phyloP scores from a whole-genome alignment of 2,797 vertebrate species.

The Pangasius larnaudii region DNA sequence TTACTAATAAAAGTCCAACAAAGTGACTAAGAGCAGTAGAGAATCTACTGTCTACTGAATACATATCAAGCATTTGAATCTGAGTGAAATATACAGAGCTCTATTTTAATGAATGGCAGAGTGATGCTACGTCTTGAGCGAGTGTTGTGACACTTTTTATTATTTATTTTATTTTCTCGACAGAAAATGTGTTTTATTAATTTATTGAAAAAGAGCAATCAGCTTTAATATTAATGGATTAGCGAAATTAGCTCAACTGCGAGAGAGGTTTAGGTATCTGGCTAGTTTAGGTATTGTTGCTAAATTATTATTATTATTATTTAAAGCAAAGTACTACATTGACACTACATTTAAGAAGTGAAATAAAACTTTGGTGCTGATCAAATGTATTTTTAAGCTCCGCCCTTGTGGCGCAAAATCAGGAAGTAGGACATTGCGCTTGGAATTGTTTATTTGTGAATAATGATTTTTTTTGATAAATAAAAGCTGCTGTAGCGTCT shows the following conservation, averaged over 20 bases:
- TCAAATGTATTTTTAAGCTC: neutral
- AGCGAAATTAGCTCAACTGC: neutral
- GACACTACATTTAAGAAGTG: neutral
- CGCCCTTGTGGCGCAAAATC: neutral
- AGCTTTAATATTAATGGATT: neutral
- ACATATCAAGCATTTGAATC: neutral
- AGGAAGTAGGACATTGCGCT: neutral
- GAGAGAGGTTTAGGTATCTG: neutral
- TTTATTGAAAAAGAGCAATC: neutral
- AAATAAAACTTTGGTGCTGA: too few species aligned
- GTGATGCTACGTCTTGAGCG: neutral
- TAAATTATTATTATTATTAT: neutral
- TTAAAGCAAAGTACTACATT: neutral
- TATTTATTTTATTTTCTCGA: neutral
- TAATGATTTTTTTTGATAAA: neutral
- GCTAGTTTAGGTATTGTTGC: neutral
- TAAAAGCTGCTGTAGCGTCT: neutral
- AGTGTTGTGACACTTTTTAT: neutral
- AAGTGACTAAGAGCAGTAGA: neutral
- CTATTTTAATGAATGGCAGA: too few species aligned
- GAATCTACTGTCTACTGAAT: neutral
- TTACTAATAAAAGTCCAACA: constrained; percentile 1
- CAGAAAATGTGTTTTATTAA: neutral
- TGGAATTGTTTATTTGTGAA: neutral
- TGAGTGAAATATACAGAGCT: neutral